Conservation (phyloP, 2,113 vertebrate species). For the Guaruba guarouba region DNA sequence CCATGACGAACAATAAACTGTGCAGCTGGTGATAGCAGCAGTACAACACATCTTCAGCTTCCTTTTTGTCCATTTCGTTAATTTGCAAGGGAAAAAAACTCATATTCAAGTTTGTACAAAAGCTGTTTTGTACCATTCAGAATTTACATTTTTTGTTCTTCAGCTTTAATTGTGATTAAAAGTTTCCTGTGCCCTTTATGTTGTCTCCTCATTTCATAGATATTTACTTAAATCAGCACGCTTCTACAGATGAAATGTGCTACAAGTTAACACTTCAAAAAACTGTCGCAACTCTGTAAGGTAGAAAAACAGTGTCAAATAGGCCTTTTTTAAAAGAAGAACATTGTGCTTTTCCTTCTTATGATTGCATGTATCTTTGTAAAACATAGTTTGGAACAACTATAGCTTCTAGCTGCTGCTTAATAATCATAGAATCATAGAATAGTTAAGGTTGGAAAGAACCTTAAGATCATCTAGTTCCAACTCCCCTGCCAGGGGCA, state of each 20-base stretch:
- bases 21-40: constrained; percentile 17
- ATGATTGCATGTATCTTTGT: neutral
- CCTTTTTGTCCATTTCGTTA: neutral
- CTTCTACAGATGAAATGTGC: neutral
- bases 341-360: neutral
- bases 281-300: neutral
- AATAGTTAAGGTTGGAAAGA: too few relatives aligned
- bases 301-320: neutral
- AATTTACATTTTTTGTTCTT: neutral
- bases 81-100: neutral
- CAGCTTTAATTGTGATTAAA: neutral
- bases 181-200: neutral
- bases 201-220: neutral
- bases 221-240: neutral
- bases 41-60: neutral
- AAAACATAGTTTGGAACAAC: neutral
- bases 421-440: neutral
- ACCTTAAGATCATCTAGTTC: too few relatives aligned
- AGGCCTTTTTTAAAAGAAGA: neutral
- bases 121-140: neutral
- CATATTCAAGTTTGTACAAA: neutral
- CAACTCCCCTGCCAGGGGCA: too few relatives aligned
- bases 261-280: neutral
- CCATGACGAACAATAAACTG: neutral
- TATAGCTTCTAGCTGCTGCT: neutral